phyloP scores from a whole-genome alignment of 2,888 invertebrate genomes.

The Lasioglossum lativentre region DNA sequence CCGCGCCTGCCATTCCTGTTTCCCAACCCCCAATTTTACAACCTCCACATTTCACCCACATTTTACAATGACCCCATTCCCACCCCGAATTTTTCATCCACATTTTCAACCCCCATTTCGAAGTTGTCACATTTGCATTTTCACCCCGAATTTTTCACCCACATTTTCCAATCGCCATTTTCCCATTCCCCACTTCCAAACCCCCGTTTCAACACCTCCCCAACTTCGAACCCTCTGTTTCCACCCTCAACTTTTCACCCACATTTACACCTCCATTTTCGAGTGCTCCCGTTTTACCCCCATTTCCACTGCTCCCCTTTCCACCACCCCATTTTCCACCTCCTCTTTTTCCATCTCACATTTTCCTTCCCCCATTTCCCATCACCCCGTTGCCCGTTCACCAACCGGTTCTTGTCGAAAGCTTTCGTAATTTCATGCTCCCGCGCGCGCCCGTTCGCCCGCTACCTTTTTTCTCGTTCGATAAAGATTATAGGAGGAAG shows the following conservation, averaged over 20 bases:
- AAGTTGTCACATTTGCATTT: neutral
- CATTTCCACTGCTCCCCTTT: neutral
- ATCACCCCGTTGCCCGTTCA: neutral
- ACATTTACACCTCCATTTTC: neutral
- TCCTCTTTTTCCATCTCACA: neutral
- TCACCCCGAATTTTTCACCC: neutral
- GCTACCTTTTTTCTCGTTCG: conserved; percentile 25
- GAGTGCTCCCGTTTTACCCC: neutral
- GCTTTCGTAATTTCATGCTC: conserved; percentile 64
- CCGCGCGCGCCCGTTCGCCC: conserved; percentile 32
- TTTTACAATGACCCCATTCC: neutral
- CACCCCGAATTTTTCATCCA: neutral
- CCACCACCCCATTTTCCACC: neutral
- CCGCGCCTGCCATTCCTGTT: conserved; percentile 21
- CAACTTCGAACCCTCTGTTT: neutral
- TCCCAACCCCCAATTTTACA: neutral
- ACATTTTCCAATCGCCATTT: neutral
- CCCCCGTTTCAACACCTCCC: neutral
- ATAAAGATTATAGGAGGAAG: conserved; percentile 48
- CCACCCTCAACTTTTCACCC: neutral
- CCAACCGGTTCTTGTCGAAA: conserved; percentile 20
- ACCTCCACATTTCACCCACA: neutral
- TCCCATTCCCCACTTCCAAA: neutral
- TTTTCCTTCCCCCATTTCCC: conserved; percentile 4
- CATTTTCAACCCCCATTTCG: neutral